Base-by-base conservation (phyloP, 2,888 invertebrate genomes). In the Thereva unica region DNA sequence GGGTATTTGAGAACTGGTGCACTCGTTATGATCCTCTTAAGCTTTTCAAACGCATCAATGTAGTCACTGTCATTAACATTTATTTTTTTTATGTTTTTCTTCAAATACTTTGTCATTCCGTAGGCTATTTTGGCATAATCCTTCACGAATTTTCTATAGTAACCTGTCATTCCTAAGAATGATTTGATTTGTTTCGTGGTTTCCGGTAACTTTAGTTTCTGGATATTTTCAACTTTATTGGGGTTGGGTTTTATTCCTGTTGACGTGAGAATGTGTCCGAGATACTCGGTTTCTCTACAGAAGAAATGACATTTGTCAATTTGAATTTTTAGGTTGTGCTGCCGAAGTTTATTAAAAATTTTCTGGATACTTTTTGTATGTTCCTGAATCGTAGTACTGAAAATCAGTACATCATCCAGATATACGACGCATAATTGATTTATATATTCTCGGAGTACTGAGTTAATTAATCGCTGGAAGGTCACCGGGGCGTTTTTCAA, bases 241-340 rank as follows among this genome's bases (percentile, higher is more conserved):
- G 61, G 67, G 23, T 70, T 71, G 4, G 69, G 68, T 57, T 70
- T 68, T 10, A 72, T 68, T 8, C 71, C 71, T 1, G 72, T 72
- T 7, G 69, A 38, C 2, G 64, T 67, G 8, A 67, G 42, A 3
- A 76, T 55, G 49, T 74, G 75, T 5, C 77, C 75, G 8, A 77
- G 59, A 66, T 70, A 76, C 37, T 70, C 68, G 0, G 76, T 71
- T 67, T 72, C 70, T 59, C 72, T 72, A n/a, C 44, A 41, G 4
- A 74, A 57, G 61, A 74, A 74, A 10, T 63, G 41, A 42, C 63
- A 63, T 61, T 61, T 49, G 10, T 61, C 50, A 9, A 50, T 61
- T 50, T 61, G 61, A 12, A 61, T 49, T 61, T 61, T 61, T 6
- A 61, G 34, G n/a, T 47, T 47, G n/a, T 45, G 38, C 4, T 34